Evolutionary conservation across 64 coral and sea anemone species (phyloP).

Genomic region (Cladopsammia gracilis): DNA sequence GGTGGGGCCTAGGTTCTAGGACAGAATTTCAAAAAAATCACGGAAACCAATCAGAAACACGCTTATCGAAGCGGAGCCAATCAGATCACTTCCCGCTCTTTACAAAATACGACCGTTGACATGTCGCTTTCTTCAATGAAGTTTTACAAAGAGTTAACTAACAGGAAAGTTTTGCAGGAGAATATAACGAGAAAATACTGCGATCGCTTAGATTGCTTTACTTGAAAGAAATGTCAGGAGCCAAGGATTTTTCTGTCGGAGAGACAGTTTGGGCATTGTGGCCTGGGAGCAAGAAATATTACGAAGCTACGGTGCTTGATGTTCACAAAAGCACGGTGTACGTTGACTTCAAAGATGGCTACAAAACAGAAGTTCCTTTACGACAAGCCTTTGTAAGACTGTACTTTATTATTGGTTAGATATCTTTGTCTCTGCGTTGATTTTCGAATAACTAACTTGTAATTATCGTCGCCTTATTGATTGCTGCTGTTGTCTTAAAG

Average conservation of each 20-base stretch:
- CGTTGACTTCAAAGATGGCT: slow-evolving; percentile 55
- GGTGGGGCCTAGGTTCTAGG: neutral
- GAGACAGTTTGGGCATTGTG: slow-evolving; percentile 31
- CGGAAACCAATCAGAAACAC: slow-evolving; percentile 13
- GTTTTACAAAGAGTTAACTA: neutral
- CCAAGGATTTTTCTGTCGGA: neutral
- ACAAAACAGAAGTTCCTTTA: slow-evolving; percentile 12
- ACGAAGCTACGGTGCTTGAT: slow-evolving; percentile 25
- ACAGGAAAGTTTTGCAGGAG: neutral
- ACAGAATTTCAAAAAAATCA: neutral
- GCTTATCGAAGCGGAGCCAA: neutral
- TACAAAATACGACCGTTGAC: slow-evolving; percentile 19
- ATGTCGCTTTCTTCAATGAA: neutral
- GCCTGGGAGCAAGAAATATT: slow-evolving; percentile 48
- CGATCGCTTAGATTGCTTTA: neutral
- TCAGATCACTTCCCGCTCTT: neutral
- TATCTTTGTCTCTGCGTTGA: neutral
- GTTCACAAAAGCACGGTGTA: neutral
- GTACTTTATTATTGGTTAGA: neutral
- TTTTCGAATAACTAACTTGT: neutral
- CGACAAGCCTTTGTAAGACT: slow-evolving; percentile 2
- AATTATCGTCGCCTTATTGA: neutral
- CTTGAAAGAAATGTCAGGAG: neutral
- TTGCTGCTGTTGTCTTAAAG: neutral
- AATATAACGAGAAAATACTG: neutral